Conservation (phyloP, 2,888 invertebrate genomes). For the Amiota communis region DNA sequence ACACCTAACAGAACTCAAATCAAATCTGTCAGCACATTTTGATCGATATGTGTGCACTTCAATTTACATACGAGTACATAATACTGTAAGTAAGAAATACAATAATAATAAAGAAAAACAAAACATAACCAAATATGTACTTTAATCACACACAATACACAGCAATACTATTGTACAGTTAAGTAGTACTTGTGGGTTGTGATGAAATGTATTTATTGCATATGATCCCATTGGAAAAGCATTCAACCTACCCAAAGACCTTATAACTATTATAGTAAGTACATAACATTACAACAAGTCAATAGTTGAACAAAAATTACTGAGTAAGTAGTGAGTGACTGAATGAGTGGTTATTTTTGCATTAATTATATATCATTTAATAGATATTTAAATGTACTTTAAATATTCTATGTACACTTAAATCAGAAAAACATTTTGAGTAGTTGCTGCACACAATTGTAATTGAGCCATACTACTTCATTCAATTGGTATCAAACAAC, state of each 20-base stretch:
- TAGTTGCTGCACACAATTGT: not conserved
- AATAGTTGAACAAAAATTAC: too few relatives aligned
- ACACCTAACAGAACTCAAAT: not conserved
- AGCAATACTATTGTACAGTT: not conserved
- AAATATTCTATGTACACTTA: not conserved
- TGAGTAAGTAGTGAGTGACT: not conserved
- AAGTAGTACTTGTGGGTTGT: not conserved
- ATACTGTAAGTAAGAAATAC: too few relatives aligned
- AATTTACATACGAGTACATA: not conserved
- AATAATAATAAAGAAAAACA: not conserved
- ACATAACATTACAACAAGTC: too few relatives aligned
- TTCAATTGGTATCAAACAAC: not conserved
- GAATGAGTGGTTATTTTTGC: slow-evolving; percentile 36
- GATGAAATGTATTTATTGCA: not conserved
- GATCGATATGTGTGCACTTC: slow-evolving; percentile 16
- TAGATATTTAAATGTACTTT: slow-evolving; percentile 50
- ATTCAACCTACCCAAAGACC: not conserved
- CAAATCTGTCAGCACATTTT: slow-evolving; percentile 1
- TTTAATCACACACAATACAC: slow-evolving; percentile 3
- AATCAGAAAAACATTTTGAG: not conserved
- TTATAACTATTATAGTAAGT: too few relatives aligned
- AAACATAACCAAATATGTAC: slow-evolving; percentile 28
- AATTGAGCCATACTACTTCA: slow-evolving; percentile 21
- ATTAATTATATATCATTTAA: slow-evolving; percentile 61
- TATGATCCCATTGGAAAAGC: not conserved